Evolutionary conservation across 53 echinoderm and acorn worm species (phyloP).

Genomic region (Arbacia lixula): DNA sequence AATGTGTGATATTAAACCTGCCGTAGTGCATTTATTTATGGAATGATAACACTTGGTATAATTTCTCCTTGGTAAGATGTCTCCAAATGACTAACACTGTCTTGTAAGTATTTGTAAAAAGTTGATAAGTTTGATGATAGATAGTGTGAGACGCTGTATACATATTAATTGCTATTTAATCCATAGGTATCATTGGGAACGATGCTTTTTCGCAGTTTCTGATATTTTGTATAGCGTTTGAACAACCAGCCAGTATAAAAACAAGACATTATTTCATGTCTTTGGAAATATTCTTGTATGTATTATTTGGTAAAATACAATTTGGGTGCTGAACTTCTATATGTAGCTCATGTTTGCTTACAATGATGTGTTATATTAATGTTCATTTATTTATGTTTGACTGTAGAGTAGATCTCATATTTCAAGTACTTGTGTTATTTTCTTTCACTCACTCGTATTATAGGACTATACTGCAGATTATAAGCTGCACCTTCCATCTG

Average conservation of each 20-base stretch:
- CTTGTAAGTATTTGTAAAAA: constrained; percentile 3
- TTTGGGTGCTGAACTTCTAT: constrained; percentile 25
- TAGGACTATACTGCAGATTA: not conserved
- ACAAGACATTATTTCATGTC: constrained; percentile 1
- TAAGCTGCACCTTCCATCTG: not conserved
- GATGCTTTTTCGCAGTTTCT: constrained; percentile 6
- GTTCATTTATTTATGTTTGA: constrained; percentile 55
- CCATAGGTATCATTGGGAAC: constrained; percentile 20
- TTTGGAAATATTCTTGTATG: constrained; percentile 30
- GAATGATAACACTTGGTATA: not conserved
- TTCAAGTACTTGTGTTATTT: constrained; percentile 32
- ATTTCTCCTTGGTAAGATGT: too few relatives aligned
- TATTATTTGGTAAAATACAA: constrained; percentile 46
- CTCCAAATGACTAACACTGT: not conserved
- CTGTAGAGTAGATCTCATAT: constrained; percentile 9
- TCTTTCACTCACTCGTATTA: not conserved
- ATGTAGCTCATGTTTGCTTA: constrained; percentile 38
- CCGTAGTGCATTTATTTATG: too few relatives aligned
- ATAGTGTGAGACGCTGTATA: constrained; percentile 16
- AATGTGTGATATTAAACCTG: too few relatives aligned
- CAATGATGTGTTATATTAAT: constrained; percentile 23
- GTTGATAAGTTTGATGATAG: constrained; percentile 5
- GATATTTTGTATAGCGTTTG: constrained; percentile 23
- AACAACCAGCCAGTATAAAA: constrained; percentile 6
- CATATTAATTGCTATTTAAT: constrained; percentile 38